Evolutionary conservation across 2,888 invertebrate species (phyloP), one percentile per base, ranked within the genome.

Genomic region (Melolontha melolontha): DNA sequence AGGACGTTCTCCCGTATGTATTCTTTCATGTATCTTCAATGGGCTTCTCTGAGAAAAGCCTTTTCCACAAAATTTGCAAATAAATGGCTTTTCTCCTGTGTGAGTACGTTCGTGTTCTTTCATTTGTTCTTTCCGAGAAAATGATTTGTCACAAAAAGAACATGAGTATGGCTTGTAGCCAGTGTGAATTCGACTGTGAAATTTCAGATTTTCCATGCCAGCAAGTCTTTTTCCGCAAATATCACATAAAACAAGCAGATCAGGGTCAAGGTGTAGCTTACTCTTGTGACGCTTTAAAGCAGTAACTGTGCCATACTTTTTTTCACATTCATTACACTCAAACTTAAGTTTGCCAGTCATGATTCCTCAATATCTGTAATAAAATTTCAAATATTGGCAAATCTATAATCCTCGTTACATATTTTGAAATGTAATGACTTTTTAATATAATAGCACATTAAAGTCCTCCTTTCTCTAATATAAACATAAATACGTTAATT

Each of bases 31-130:
- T 70, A 89, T 88, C 71, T 88, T 88, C 71, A 89, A 85, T 70
- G 89, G 89, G 72, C 88, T 87, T 16, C 88, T 83, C 81, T 89
- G 89, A 41, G 87, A 86, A 82, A 89, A 89, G 11, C 87, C 87
- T 80, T 89, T 89, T 22, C 85, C 85, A 80, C 89, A 89, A 78
- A 86, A 85, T 70, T 87, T 84, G 79, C 89, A 89, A 16, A 77
- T 75, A 71, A 81, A 82, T 4, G 83, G 83, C 55, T 79, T 77
- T 68, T 81, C 82, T 0, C 82, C 82, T 4, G 81, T 83, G 57
- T 83, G 83, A 16, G 81, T 79, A 39, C 82, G 73, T 17, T 81
- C 78, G 71, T 83, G 83, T 67, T 81, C 81, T 52, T 79, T 80
- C 66, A 82, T 72, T 63, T 80, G 80, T 12, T 81, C 80, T 69